These are phyloP conservation scores for Oscheius sp. DNA, from an alignment of 2,888 invertebrate genomes.

Conservation along the genomic window DNA sequence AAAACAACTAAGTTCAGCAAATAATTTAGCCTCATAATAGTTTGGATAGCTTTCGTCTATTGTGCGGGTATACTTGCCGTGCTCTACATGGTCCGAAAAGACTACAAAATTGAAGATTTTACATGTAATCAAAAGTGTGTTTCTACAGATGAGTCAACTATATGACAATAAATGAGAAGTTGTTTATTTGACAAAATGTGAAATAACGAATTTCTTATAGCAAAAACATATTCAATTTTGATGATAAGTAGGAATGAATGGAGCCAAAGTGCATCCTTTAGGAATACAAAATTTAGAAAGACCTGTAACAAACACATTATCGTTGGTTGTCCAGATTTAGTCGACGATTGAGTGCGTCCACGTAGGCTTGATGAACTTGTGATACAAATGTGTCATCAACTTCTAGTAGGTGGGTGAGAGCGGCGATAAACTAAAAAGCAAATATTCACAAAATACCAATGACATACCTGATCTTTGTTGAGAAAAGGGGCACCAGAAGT, in stretches of 20 bases:
- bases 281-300: too few relatives aligned
- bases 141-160: too few relatives aligned
- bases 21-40: slow-evolving; percentile 41
- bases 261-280: too few relatives aligned
- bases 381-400: slow-evolving; percentile 54
- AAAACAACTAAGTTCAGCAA: not conserved
- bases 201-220: too few relatives aligned
- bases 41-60: slow-evolving; percentile 47
- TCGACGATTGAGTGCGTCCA: slow-evolving; percentile 49
- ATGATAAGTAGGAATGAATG: too few relatives aligned
- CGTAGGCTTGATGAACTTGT: slow-evolving; percentile 52
- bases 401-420: slow-evolving; percentile 46
- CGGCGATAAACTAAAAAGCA: slow-evolving; percentile 36
- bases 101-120: too few relatives aligned
- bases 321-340: slow-evolving; percentile 27
- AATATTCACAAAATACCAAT: not conserved
- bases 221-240: too few relatives aligned
- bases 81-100: slow-evolving; percentile 44
- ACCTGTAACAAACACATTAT: too few relatives aligned
- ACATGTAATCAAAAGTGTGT: too few relatives aligned
- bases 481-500: slow-evolving; percentile 31
- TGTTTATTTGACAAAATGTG: too few relatives aligned
- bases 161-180: too few relatives aligned
- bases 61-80: slow-evolving; percentile 48
- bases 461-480: slow-evolving; percentile 45